Percentiles rank a stretch among this genome's conserved stretches.
phyloP scores from a whole-genome alignment of 1,140 invertebrate species.

The Penaeus vannamei region DNA sequence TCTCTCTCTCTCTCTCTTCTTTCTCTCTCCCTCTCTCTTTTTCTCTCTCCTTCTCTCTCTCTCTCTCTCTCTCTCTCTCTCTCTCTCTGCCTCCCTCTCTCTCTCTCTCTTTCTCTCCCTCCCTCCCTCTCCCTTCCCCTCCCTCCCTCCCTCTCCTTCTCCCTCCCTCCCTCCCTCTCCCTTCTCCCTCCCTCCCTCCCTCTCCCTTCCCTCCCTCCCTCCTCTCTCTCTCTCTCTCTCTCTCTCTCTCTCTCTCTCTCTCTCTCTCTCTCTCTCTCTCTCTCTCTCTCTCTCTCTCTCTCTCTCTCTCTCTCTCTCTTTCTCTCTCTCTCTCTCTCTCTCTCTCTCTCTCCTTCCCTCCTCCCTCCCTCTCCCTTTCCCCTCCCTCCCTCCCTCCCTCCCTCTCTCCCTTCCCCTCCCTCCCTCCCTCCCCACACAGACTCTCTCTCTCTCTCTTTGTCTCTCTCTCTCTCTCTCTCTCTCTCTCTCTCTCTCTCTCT shows the following conservation, averaged over 20 bases:
- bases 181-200: no score
- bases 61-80: no score
- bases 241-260: conserved; percentile 32
- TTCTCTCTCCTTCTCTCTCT: no score
- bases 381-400: conserved; percentile 27
- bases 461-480: no score
- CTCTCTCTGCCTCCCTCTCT: no score
- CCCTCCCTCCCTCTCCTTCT: no score
- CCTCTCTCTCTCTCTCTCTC: not conserved
- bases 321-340: not conserved
- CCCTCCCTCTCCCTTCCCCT: no score
- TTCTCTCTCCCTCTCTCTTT: not conserved
- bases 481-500: no score
- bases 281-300: not conserved
- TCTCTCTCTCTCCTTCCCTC: not conserved
- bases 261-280: conserved; percentile 33
- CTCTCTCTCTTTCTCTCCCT: no score
- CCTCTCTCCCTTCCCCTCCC: conserved; percentile 7
- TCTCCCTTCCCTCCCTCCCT: no score
- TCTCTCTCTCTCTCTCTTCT: conserved; percentile 26
- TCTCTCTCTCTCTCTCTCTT: not conserved
- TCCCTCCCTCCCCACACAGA: not conserved
- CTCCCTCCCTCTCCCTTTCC: not conserved
- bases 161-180: no score
- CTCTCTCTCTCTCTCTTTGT: no score